phyloP scores from a whole-genome alignment of 1,140 invertebrate genomes.

The Aphis gossypii region DNA sequence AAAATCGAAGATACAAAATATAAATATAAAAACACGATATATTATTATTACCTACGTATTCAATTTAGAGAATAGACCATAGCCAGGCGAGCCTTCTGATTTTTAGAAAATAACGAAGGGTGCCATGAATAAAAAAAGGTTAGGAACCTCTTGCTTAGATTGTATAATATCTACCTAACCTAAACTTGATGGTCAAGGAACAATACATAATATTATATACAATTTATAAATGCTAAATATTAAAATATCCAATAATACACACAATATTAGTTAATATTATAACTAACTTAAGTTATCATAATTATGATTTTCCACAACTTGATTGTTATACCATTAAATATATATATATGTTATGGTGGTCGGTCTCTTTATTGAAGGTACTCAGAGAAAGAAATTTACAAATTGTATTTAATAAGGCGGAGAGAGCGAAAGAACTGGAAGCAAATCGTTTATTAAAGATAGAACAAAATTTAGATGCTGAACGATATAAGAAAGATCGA shows the following conservation, averaged over 20 bases:
- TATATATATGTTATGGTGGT: neutral
- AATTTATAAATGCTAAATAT: neutral
- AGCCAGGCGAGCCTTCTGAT: no score
- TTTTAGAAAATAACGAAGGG: no score
- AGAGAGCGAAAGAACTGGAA: neutral
- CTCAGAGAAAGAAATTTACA: constrained; percentile 10
- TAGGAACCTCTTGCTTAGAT: no score
- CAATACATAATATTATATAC: no score
- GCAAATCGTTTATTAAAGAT: neutral
- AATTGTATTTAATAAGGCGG: neutral
- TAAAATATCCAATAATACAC: no score
- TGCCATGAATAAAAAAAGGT: no score
- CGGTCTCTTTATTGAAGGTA: neutral
- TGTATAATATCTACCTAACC: no score
- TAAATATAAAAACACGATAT: no score
- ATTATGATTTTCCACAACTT: neutral
- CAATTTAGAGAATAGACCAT: no score
- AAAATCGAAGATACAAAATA: no score
- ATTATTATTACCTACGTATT: no score
- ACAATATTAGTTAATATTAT: neutral
- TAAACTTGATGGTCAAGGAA: no score
- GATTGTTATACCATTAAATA: neutral
- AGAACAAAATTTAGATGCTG: neutral
- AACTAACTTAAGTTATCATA: neutral
- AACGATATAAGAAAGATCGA: neutral